These are phyloP conservation scores for Rhagophthalmus giganteus DNA, from an alignment of 2,888 invertebrate genomes.

Conservation along the genomic window DNA sequence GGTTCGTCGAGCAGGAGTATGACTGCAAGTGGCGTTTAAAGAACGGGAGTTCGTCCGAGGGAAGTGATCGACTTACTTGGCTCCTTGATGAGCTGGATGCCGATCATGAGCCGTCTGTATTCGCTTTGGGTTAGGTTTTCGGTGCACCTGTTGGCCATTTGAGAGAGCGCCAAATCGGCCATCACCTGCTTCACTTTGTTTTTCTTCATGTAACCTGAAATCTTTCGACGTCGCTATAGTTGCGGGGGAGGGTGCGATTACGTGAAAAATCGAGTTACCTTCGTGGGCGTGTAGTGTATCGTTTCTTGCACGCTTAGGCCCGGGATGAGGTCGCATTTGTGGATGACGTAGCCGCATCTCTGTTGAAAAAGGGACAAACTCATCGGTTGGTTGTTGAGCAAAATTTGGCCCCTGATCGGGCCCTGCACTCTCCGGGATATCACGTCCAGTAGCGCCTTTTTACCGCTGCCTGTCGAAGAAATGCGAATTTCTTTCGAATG, in stretches of 20 bases:
- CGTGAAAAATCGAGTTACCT: too few relatives aligned
- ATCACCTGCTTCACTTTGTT: slow-evolving; percentile 89
- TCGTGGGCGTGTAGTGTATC: slow-evolving; percentile 76
- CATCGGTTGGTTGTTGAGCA: slow-evolving; percentile 84
- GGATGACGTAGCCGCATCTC: slow-evolving; percentile 86
- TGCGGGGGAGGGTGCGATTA: too few relatives aligned
- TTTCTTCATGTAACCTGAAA: slow-evolving; percentile 75
- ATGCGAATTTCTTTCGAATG: neutral
- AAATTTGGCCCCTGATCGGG: slow-evolving; percentile 84
- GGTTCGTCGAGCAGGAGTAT: slow-evolving; percentile 90
- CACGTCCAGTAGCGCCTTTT: slow-evolving; percentile 90
- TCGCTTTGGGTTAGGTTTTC: slow-evolving; percentile 87
- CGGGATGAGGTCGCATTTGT: slow-evolving; percentile 80
- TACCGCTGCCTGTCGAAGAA: slow-evolving; percentile 78
- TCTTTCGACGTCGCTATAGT: too few relatives aligned
- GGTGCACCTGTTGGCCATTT: slow-evolving; percentile 83
- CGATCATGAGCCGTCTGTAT: slow-evolving; percentile 85
- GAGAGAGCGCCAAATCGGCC: slow-evolving; percentile 90
- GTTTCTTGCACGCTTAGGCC: slow-evolving; percentile 89
- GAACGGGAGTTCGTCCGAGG: too few relatives aligned
- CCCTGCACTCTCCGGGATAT: slow-evolving; percentile 81
- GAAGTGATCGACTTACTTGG: slow-evolving; percentile 67
- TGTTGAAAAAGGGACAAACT: slow-evolving; percentile 80
- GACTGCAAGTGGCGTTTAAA: too few relatives aligned
- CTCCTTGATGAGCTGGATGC: slow-evolving; percentile 90